These are phyloP conservation scores for Sigmodon hispidus DNA, from an alignment of 2,113 vertebrate genomes.

Conservation along the genomic window DNA sequence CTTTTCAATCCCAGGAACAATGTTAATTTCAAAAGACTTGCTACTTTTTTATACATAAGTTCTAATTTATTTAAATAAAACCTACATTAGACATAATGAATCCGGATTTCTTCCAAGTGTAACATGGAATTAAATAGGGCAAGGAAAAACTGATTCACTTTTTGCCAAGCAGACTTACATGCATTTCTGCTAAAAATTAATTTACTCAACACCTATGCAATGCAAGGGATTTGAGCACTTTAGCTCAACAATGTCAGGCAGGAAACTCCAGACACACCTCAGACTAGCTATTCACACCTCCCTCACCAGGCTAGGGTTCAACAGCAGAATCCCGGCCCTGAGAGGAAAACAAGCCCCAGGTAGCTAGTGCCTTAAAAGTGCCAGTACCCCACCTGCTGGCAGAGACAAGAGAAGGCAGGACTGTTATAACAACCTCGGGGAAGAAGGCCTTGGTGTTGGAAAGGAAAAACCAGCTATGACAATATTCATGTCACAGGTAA, in stretches of 20 bases:
- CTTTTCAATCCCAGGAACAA: conserved; percentile 8
- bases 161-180: conserved; percentile 1
- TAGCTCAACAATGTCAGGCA: neutral
- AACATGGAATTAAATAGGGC: conserved; percentile 5
- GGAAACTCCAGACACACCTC: neutral
- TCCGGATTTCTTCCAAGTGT: neutral
- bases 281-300: neutral
- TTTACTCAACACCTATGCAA: neutral
- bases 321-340: neutral
- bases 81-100: neutral
- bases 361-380: neutral
- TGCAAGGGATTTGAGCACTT: neutral
- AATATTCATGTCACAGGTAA: neutral
- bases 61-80: conserved; percentile 1
- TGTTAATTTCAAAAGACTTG: conserved; percentile 10
- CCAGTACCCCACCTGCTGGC: conserved; percentile 52
- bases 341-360: neutral
- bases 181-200: conserved; percentile 57
- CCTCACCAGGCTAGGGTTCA: neutral
- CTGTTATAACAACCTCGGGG: neutral
- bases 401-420: neutral
- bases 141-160: neutral
- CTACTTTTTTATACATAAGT: neutral
- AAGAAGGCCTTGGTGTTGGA: neutral
- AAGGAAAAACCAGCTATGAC: neutral